phyloP scores from a whole-genome alignment of 2,113 vertebrate genomes.

The Trogon melanurus region DNA sequence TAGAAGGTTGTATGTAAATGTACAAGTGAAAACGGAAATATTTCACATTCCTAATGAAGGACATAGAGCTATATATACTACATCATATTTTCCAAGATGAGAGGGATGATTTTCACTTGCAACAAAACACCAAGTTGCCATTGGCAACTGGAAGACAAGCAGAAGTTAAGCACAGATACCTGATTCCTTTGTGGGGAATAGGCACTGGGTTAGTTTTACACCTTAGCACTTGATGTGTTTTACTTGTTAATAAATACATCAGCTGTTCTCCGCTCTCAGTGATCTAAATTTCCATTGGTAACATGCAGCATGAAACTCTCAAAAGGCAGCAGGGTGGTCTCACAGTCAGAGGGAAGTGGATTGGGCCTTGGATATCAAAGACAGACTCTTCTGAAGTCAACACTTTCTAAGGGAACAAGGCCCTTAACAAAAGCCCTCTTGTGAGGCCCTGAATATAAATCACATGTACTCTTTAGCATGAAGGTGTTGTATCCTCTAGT shows the following conservation, averaged over 20 bases:
- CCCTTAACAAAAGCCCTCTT: background rate
- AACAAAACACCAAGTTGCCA: background rate
- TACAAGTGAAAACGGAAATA: background rate
- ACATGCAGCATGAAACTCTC: accelerated
- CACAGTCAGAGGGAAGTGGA: background rate
- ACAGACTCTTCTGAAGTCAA: background rate
- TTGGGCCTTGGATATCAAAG: background rate
- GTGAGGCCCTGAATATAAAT: background rate
- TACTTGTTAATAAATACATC: background rate
- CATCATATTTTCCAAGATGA: background rate
- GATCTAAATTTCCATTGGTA: background rate
- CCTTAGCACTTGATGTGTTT: background rate
- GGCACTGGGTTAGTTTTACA: background rate
- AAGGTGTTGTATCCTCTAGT: background rate
- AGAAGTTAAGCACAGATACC: background rate
- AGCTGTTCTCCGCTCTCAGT: background rate
- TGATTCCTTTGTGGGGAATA: background rate
- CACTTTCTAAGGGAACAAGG: background rate
- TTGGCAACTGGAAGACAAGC: background rate
- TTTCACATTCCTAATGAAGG: background rate
- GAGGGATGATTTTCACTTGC: background rate
- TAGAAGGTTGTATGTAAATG: background rate
- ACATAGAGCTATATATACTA: background rate
- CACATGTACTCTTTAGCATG: background rate
- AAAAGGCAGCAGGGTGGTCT: background rate